These are phyloP conservation scores for Rhinophrynus dorsalis DNA, from an alignment of 2,797 vertebrate species.

Conservation along the genomic window DNA sequence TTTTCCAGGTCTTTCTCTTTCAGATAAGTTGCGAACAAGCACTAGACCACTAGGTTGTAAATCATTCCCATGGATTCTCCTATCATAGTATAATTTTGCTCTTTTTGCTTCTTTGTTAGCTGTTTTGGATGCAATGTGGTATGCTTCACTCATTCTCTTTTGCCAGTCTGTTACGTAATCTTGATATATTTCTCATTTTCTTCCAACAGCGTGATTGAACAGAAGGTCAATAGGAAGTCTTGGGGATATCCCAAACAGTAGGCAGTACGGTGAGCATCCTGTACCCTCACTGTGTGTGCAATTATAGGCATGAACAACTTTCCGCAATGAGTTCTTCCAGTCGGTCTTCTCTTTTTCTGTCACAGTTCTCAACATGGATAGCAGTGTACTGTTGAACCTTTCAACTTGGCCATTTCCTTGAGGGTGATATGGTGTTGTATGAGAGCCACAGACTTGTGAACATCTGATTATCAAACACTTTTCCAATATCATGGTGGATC, in stretches of 20 bases:
- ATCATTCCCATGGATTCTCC: neutral
- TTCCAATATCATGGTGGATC: too few species aligned
- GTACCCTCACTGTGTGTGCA: neutral
- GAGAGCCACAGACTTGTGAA: too few species aligned
- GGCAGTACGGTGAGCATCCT: neutral
- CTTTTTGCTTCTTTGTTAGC: neutral
- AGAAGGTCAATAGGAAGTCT: neutral
- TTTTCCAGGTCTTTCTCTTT: neutral
- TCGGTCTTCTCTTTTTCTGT: neutral
- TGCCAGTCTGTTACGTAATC: neutral
- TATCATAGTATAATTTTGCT: neutral
- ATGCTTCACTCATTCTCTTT: neutral
- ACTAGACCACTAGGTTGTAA: neutral
- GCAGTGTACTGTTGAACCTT: neutral
- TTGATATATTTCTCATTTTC: neutral
- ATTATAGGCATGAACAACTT: neutral
- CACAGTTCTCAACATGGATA: neutral
- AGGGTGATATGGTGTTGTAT: neutral
- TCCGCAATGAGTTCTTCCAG: neutral
- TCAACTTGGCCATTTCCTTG: neutral
- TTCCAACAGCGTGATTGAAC: neutral
- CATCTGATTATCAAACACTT: too few species aligned
- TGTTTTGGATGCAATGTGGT: neutral
- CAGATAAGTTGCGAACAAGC: neutral
- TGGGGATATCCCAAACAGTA: slow-evolving; percentile 1